These are phyloP conservation scores for Armadillidium nasatum DNA, from an alignment of 1,140 invertebrate species.

Conservation along the genomic window DNA sequence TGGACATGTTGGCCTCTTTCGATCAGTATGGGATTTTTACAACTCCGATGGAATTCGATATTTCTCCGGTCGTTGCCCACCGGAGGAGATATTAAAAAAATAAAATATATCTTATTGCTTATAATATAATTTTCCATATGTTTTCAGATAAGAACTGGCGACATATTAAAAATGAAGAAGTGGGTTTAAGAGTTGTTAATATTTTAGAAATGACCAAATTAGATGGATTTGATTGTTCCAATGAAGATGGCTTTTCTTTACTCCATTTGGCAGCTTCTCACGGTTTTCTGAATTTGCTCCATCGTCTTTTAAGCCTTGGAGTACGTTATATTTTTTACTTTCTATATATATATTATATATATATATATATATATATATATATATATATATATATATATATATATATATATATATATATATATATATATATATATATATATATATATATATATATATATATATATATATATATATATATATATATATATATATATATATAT, in stretches of 20 bases:
- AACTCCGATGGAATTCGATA: too few relatives aligned
- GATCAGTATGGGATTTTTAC: too few relatives aligned
- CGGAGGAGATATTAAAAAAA: too few relatives aligned
- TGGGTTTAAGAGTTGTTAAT: background rate
- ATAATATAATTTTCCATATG: background rate
- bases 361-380: constrained; percentile 16
- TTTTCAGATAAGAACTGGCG: background rate
- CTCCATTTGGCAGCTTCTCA: background rate
- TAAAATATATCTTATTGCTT: too few relatives aligned
- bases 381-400: constrained; percentile 11
- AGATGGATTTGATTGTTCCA: background rate
- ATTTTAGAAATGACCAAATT: background rate
- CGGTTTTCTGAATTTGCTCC: background rate
- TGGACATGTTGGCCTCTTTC: too few relatives aligned
- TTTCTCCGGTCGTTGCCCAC: too few relatives aligned
- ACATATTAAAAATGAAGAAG: background rate
- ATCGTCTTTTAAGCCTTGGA: background rate
- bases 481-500: constrained; percentile 17
- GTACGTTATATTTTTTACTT: constrained; percentile 1
- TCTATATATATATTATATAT: too few relatives aligned
- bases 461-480: background rate
- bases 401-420: constrained; percentile 25
- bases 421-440: constrained; percentile 27
- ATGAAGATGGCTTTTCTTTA: background rate
- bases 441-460: constrained; percentile 13